Conservation (phyloP, 2,113 vertebrate species). For the Cavia aperea region DNA sequence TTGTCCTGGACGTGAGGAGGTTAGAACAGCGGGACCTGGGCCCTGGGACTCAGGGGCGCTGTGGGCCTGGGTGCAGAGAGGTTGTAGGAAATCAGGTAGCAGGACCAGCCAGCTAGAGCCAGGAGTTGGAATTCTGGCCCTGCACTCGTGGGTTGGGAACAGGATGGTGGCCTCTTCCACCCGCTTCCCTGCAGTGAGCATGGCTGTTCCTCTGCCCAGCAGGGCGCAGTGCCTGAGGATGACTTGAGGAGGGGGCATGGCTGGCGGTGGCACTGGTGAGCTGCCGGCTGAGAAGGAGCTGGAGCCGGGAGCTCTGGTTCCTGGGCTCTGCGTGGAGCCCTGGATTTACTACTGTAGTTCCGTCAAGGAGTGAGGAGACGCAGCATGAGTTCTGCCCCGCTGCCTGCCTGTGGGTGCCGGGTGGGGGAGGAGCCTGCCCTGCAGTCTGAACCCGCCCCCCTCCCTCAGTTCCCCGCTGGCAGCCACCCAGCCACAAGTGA, state of each 20-base stretch:
- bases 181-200: not conserved
- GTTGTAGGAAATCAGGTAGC: not conserved
- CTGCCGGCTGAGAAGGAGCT: not conserved
- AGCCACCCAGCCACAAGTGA: conserved; percentile 75
- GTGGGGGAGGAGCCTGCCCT: conserved; percentile 63
- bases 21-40: not conserved
- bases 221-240: not conserved
- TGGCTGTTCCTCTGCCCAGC: not conserved
- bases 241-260: not conserved
- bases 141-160: accelerated
- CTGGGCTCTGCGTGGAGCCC: not conserved
- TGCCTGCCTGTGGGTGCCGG: conserved; percentile 55
- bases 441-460: conserved; percentile 56
- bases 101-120: not conserved
- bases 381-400: conserved; percentile 48
- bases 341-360: conserved; percentile 52
- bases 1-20: not conserved
- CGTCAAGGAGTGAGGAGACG: conserved; percentile 26
- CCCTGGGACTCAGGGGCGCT: not conserved
- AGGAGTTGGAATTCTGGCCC: not conserved
- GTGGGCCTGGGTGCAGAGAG: not conserved
- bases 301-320: not conserved
- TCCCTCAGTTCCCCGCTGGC: conserved; percentile 80
- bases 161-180: not conserved
- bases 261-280: not conserved